Conservation (phyloP, 2,797 vertebrate species). For the Falco berigora region DNA sequence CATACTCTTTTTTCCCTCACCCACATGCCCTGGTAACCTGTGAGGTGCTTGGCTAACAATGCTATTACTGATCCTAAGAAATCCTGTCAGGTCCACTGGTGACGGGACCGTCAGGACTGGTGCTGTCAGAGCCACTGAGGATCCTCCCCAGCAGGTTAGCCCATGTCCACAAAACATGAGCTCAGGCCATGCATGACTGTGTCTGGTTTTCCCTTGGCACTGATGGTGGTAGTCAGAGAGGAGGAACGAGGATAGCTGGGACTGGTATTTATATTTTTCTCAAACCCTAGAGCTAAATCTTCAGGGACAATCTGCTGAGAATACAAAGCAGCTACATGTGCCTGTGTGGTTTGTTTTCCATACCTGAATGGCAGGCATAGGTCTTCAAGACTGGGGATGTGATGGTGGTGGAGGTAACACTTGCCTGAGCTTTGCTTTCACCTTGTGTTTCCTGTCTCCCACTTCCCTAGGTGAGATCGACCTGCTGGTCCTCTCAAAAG, state of each 20-base stretch:
- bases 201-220: neutral
- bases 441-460: neutral
- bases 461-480: conserved; percentile 84
- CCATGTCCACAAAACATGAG: neutral
- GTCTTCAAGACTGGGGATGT: neutral
- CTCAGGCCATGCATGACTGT: neutral
- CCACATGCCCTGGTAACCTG: neutral
- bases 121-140: rapidly evolving
- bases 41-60: neutral
- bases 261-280: neutral
- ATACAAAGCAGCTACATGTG: neutral
- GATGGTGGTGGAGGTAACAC: neutral
- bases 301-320: neutral
- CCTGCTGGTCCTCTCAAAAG: conserved; percentile 83
- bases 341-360: neutral
- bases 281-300: neutral
- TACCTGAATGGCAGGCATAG: neutral
- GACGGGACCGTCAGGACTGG: neutral
- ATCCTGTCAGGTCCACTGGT: neutral
- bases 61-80: neutral
- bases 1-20: neutral
- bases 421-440: neutral
- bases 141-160: neutral
- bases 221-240: neutral
- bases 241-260: neutral